phyloP scores from a whole-genome alignment of 2,888 invertebrate genomes.

The Eupithecia tripunctaria region DNA sequence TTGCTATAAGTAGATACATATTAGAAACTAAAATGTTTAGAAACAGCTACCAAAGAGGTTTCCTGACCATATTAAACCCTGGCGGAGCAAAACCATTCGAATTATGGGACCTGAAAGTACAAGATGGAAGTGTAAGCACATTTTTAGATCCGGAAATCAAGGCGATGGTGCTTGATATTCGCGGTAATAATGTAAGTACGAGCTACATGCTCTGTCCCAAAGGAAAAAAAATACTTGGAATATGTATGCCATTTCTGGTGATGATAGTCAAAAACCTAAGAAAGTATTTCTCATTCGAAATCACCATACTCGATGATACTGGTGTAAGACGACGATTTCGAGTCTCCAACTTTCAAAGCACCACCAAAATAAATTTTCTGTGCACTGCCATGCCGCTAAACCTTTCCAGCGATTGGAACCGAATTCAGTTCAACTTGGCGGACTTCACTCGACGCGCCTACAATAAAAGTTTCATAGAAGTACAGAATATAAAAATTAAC shows the following conservation, averaged over 20 bases:
- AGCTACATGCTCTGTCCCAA: slow-evolving; percentile 97
- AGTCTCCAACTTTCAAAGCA: slow-evolving; percentile 98
- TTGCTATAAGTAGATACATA: background rate
- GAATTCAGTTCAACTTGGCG: slow-evolving; percentile 97
- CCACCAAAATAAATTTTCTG: slow-evolving; percentile 87
- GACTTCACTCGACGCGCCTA: slow-evolving; percentile 98
- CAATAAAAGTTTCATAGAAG: slow-evolving; percentile 96
- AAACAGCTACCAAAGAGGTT: slow-evolving; percentile 82
- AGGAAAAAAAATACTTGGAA: slow-evolving; percentile 94
- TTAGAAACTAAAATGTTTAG: slow-evolving; percentile 71
- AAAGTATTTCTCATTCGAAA: slow-evolving; percentile 98
- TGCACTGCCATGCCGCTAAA: slow-evolving; percentile 99
- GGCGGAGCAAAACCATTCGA: slow-evolving; percentile 82
- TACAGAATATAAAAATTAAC: slow-evolving; percentile 95
- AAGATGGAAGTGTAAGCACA: slow-evolving; percentile 96
- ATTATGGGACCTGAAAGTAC: slow-evolving; percentile 86
- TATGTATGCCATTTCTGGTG: slow-evolving; percentile 96
- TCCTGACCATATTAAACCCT: slow-evolving; percentile 82
- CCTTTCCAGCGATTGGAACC: slow-evolving; percentile 93
- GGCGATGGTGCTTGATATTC: slow-evolving; percentile 96
- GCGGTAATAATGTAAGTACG: slow-evolving; percentile 98
- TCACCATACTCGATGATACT: slow-evolving; percentile 92
- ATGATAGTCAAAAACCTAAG: slow-evolving; percentile 78
- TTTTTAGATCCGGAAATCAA: slow-evolving; percentile 98
- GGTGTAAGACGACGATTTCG: slow-evolving; percentile 95